These are phyloP conservation scores for Metopolophium dirhodum DNA, from an alignment of 1,140 invertebrate genomes.

Conservation along the genomic window DNA sequence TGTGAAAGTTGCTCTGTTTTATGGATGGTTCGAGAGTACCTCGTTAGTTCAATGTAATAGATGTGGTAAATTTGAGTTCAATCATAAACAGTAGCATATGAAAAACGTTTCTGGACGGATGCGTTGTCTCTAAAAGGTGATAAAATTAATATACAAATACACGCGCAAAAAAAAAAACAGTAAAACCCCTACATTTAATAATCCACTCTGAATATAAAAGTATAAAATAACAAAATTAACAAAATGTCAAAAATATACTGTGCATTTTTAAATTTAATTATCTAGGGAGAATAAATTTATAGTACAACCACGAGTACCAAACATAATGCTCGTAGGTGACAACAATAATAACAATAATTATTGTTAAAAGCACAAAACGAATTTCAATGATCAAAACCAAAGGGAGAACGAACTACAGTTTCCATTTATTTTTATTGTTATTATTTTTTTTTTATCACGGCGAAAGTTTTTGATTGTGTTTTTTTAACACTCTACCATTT, in stretches of 20 bases:
- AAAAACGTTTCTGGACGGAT: not conserved
- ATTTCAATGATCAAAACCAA: constrained; percentile 7
- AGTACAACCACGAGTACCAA: not conserved
- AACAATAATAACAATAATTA: not conserved
- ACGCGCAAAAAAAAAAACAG: no score
- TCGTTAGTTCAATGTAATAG: not conserved
- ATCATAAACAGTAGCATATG: not conserved
- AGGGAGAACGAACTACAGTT: not conserved
- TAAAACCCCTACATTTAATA: no score
- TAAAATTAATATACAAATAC: no score
- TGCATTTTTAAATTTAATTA: no score
- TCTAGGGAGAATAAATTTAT: not conserved
- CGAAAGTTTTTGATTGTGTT: constrained; percentile 16
- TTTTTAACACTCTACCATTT: not conserved
- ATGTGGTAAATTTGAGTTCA: not conserved
- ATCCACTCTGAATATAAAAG: no score
- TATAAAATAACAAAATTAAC: no score
- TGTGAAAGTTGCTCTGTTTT: no score
- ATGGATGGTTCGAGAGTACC: not conserved
- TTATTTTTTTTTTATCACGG: not conserved
- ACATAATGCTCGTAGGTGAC: not conserved
- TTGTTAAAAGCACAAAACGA: not conserved
- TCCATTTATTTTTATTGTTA: constrained; percentile 8
- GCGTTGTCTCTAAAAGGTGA: no score
- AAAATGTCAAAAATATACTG: no score